A percentile compares a stretch with the other conserved stretches of the same genome.
phyloP scores from a whole-genome alignment of 2,888 invertebrate genomes.

The Coelinius sp. region DNA sequence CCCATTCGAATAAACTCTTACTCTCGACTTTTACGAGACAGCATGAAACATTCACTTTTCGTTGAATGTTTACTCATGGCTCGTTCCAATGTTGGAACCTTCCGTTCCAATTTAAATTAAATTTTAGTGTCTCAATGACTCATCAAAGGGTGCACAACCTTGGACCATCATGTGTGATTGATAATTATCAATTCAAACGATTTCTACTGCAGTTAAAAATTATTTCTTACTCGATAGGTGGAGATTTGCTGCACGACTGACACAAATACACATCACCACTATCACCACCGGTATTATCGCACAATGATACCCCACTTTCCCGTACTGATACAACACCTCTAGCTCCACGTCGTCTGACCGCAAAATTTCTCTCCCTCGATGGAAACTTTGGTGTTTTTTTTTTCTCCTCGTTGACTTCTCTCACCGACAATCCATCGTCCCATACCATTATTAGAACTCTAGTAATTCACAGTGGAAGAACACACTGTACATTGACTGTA shows the following conservation, averaged over 20 bases:
- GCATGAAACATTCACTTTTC: slow-evolving; percentile 4
- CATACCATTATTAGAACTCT: slow-evolving; percentile 57
- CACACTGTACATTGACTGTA: not conserved
- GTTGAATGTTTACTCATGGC: not conserved
- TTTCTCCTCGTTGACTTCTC: slow-evolving; percentile 67
- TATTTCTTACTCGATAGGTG: not conserved
- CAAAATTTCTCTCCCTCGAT: slow-evolving; percentile 79
- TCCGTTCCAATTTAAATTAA: not conserved
- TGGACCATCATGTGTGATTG: not conserved
- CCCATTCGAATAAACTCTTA: not conserved
- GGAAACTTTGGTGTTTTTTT: slow-evolving; percentile 78
- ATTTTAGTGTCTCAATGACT: not conserved
- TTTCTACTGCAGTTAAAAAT: not conserved
- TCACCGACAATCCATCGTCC: slow-evolving; percentile 64
- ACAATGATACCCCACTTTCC: slow-evolving; percentile 50
- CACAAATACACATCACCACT: slow-evolving; percentile 27
- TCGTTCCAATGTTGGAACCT: not conserved
- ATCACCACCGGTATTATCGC: slow-evolving; percentile 32
- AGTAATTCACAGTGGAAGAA: not conserved
- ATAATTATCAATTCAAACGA: not conserved
- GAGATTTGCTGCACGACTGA: slow-evolving; percentile 32
- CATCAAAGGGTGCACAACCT: not conserved
- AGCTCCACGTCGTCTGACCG: slow-evolving; percentile 74
- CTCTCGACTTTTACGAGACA: not conserved
- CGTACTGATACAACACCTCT: slow-evolving; percentile 50